Base-by-base conservation (phyloP, 2,113 vertebrate genomes). In the Centrocercus urophasianus region DNA sequence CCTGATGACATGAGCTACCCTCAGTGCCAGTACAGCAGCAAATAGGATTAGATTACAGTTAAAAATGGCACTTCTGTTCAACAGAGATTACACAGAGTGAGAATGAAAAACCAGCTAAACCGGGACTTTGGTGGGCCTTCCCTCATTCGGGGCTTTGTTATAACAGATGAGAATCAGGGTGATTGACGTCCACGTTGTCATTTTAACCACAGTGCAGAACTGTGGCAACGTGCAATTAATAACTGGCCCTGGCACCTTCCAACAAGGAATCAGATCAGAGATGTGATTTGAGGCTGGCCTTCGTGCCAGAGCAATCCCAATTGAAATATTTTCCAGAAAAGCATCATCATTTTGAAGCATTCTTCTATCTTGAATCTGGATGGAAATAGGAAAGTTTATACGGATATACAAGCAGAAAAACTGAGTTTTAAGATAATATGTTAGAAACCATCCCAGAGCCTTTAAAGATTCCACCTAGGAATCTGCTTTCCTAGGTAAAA, bases 1-100 rank as follows among this genome's bases (percentile, higher is more conserved):
- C 86, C 91, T 86, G 69, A 43, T 95, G 95, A 95, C 93, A 92
- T 5, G 79, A 86, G 79, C 89, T 91, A 80, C 93, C 85, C 87
- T 85, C 75, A 47, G 4, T 88, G 74, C 65, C 0, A 0, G 72
- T 11, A 47, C 4, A 2, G 93, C 79, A 43, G 81, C 82, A 69
- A 88, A 82, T 0, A 79, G 74, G 78, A 73, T 93, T 43, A 93
- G 91, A 86, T 93, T 95, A 80, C 82, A 93, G 89, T 17, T 74
- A 25, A 81, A 93, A 96, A 50, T 4, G 1, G 82, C 79, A 61
- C 71, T 96, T 94, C 95, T 96, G 95, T 93, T 96, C 42, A 43
- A 60, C 21, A 0, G 89, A 96, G 95, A 96, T 95, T 95, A 95
- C 91, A 60, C 8, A 30, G 59, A 81, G 78, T 0, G 3, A 91